Percentiles rank a stretch among this genome's conserved stretches.
Evolutionary conservation across 2,888 invertebrate species (phyloP).

Genomic region (Incurvaria masculella): DNA sequence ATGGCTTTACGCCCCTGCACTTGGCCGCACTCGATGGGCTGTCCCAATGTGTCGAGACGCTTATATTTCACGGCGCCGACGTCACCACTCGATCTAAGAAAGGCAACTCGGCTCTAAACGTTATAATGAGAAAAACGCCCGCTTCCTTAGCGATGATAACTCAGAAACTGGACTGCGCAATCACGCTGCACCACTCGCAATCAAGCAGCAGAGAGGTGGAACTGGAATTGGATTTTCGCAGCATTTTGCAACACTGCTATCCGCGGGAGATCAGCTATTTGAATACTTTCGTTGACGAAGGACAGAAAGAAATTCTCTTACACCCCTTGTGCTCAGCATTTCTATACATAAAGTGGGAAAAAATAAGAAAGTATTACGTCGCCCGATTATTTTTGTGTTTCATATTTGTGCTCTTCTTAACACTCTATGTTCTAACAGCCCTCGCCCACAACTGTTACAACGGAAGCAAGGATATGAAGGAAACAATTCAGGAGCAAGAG

Average conservation of each 20-base stretch:
- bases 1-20: constrained; percentile 82
- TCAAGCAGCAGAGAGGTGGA: constrained; percentile 80
- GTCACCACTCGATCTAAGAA: constrained; percentile 86
- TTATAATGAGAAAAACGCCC: constrained; percentile 83
- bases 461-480: constrained; percentile 72
- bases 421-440: constrained; percentile 76
- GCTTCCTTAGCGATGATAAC: constrained; percentile 80
- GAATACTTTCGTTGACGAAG: constrained; percentile 84
- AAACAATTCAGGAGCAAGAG: constrained; percentile 68
- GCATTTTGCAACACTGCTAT: constrained; percentile 77
- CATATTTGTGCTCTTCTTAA: constrained; percentile 76
- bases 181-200: constrained; percentile 73
- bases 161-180: constrained; percentile 77
- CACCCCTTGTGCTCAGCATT: constrained; percentile 88
- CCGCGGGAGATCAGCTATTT: constrained; percentile 83
- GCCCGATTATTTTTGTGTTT: constrained; percentile 75
- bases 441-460: constrained; percentile 84
- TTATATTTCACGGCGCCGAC: constrained; percentile 83
- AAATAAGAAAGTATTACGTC: constrained; percentile 84
- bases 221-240: constrained; percentile 77
- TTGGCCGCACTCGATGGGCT: constrained; percentile 83
- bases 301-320: constrained; percentile 81
- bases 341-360: constrained; percentile 85
- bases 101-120: constrained; percentile 81
- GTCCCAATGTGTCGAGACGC: constrained; percentile 78